Evolutionary conservation across 2,888 invertebrate genomes (phyloP).

Genomic region (Nudaria mundana): DNA sequence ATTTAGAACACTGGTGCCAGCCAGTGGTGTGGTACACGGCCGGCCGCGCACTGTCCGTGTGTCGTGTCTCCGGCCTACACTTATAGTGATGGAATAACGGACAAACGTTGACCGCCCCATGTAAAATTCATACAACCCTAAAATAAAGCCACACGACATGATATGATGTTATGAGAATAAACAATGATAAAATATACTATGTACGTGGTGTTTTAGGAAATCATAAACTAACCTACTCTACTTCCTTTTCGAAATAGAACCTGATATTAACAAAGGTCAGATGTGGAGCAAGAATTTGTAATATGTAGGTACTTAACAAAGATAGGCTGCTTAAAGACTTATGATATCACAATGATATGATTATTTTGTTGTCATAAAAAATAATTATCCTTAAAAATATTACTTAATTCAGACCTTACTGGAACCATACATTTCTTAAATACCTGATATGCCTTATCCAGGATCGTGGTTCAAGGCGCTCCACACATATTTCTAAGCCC

Average conservation of each 20-base stretch:
- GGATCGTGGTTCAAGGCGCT: no score
- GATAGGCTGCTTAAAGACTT: no score
- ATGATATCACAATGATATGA: no score
- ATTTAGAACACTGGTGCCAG: conserved; percentile 58
- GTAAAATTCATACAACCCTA: conserved; percentile 65
- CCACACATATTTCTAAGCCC: no score
- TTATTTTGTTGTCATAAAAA: no score
- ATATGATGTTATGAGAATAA: conserved; percentile 51
- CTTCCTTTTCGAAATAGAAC: conserved; percentile 19
- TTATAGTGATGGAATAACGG: conserved; percentile 63
- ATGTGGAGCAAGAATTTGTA: conserved; percentile 24
- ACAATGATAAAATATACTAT: conserved; percentile 37
- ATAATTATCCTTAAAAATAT: no score
- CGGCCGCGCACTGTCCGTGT: conserved; percentile 73
- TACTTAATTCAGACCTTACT: no score
- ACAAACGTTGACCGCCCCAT: conserved; percentile 60
- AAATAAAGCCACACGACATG: conserved; percentile 52
- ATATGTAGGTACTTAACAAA: no score
- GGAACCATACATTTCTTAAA: no score
- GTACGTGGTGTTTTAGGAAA: conserved; percentile 28
- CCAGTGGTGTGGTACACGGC: conserved; percentile 69
- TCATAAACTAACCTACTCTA: conserved; percentile 27
- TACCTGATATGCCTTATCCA: no score
- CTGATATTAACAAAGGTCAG: conserved; percentile 40
- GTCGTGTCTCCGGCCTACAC: conserved; percentile 53